Base-by-base conservation (phyloP, 1,140 invertebrate species). In the Panagrolaimus sp. region DNA sequence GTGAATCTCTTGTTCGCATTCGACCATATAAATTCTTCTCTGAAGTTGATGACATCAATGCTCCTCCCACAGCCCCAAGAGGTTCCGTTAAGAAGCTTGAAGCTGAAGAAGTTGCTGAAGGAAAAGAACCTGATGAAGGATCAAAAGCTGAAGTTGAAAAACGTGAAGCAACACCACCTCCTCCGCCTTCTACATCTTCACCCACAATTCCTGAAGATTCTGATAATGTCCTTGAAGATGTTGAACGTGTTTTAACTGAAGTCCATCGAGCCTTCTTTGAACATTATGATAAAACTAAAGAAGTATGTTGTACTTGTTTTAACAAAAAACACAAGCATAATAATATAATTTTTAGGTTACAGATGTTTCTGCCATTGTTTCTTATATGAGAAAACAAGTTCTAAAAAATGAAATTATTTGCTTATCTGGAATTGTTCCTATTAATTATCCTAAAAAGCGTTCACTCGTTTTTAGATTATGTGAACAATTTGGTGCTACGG, bases 41-140 rank as follows among this genome's bases (percentile, higher is more conserved):
- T 83, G 91, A 95, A 74, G 96, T 94, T 8, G 96, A 93, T n/a
- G 94, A 98, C 80, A 99, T 99, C 68, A 95, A 98, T 86, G 93
- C 92, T 20, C 92, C 92, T 57, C 20, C 51, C 9, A 57, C n/a
- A 20, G 20, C 51, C 9, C 20, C 20, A 9, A 57, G 27, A 57
- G 51, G 27, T 27, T 27, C 51, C 51, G 27, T 57, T 16, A 57
- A 57, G 20, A 23, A 57, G 48, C 16, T 20, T 8, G 48, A 51
- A 25, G 16, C 13, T 14, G 48, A 51, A 25, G 16, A 16, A 20
- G 13, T 13, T 51, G 25, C 16, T 20, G 13, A 5, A 16, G 13
- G 3, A 8, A 25, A 5, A 20, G 48, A 51, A 8, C 7, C 8
- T 25, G 48, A 51, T 25, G 48, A 51, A 8, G 16, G 16, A 14